These are phyloP conservation scores for Drosophila repletoides DNA, from an alignment of 1,140 invertebrate genomes.

Conservation along the genomic window DNA sequence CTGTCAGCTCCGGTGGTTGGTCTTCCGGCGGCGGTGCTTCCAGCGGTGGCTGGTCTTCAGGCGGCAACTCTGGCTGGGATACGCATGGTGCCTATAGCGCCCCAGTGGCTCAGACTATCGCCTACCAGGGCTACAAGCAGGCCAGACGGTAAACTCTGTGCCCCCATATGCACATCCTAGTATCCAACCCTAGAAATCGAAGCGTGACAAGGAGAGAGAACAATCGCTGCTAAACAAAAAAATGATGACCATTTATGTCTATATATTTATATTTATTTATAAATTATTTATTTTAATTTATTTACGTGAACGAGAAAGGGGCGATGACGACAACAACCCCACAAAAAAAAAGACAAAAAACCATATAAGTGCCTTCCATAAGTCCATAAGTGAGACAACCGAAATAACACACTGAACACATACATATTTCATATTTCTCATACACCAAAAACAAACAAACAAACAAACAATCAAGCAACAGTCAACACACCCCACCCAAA, in stretches of 20 bases:
- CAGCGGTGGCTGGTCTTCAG: constrained; percentile 65
- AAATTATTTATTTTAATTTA: constrained; percentile 82
- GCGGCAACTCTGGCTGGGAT: constrained; percentile 76
- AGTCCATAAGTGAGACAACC: constrained; percentile 40
- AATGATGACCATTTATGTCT: constrained; percentile 69
- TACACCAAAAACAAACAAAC: constrained; percentile 37
- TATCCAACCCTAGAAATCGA: constrained; percentile 19
- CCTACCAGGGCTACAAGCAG: constrained; percentile 82
- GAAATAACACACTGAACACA: constrained; percentile 31
- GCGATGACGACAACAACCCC: constrained; percentile 23
- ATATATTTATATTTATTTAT: constrained; percentile 80
- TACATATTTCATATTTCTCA: constrained; percentile 56
- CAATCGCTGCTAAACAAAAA: constrained; percentile 56
- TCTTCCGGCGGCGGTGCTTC: constrained; percentile 71
- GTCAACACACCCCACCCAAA: constrained; percentile 21
- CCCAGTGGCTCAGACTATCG: constrained; percentile 82
- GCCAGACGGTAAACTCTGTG: constrained; percentile 67
- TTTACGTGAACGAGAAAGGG: constrained; percentile 73
- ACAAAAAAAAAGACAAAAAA: too few species aligned
- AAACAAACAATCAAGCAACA: constrained; percentile 20
- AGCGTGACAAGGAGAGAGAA: constrained; percentile 59
- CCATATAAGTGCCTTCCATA: constrained; percentile 71
- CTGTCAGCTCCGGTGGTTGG: constrained; percentile 72
- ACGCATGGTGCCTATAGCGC: constrained; percentile 82
- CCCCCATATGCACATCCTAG: neutral